Conservation (phyloP, 1,140 invertebrate genomes). For the Hestina assimilis region DNA sequence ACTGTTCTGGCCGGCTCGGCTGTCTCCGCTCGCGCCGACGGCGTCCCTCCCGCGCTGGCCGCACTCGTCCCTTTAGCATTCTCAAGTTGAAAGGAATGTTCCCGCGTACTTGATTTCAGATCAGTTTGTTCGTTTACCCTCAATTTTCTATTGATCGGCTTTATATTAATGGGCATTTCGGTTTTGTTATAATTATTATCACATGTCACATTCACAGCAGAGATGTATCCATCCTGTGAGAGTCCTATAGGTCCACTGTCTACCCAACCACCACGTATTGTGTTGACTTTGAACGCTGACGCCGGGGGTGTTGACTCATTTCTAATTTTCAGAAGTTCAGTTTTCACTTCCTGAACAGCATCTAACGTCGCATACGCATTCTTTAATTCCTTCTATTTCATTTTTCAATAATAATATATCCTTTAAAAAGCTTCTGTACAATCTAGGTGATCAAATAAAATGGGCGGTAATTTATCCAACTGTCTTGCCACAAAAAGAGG, state of each 20-base stretch:
- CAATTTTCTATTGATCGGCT: not conserved
- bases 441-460: constrained; percentile 25
- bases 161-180: not conserved
- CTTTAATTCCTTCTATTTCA: constrained; percentile 18
- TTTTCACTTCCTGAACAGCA: too few relatives aligned
- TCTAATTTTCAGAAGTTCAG: too few relatives aligned
- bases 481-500: constrained; percentile 25
- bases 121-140: too few relatives aligned
- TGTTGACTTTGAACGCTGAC: not conserved
- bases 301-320: too few relatives aligned
- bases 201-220: too few relatives aligned
- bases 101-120: too few relatives aligned
- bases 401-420: constrained; percentile 19
- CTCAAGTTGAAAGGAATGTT: too few relatives aligned
- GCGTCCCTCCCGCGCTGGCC: too few relatives aligned
- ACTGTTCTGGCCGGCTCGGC: too few relatives aligned
- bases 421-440: constrained; percentile 24
- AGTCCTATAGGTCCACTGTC: not conserved
- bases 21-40: too few relatives aligned
- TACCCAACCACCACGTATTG: not conserved
- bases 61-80: too few relatives aligned
- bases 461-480: constrained; percentile 21
- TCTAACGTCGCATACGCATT: not conserved
- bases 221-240: not conserved
- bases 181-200: not conserved